Evolutionary conservation across 1,140 invertebrate genomes (phyloP).

Genomic region (Antheraea mylitta): DNA sequence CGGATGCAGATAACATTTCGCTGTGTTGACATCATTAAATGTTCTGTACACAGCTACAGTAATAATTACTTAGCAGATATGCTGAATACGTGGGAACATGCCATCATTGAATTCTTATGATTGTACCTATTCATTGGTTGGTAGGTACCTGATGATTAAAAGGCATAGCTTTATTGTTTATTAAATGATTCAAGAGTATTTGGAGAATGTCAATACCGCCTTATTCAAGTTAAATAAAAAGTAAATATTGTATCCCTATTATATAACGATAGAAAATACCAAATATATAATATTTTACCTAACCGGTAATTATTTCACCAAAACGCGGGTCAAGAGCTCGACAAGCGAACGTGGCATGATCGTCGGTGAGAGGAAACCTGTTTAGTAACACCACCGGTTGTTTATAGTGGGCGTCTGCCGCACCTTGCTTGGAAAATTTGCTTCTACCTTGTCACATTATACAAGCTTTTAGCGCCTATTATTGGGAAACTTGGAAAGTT

Average conservation of each 20-base stretch:
- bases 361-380: conserved; percentile 71
- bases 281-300: background rate
- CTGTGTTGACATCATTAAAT: conserved; percentile 55
- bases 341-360: conserved; percentile 31
- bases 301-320: background rate
- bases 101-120: no score
- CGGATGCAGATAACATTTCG: conserved; percentile 73
- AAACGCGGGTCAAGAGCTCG: background rate
- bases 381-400: conserved; percentile 45
- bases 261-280: background rate
- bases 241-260: background rate
- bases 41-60: conserved; percentile 10
- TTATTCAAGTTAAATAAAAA: background rate
- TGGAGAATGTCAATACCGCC: no score
- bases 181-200: no score
- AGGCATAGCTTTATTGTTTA: no score
- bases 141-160: no score
- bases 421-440: conserved; percentile 14
- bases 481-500: background rate
- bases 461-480: conserved; percentile 4
- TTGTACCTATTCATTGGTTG: no score
- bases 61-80: conserved; percentile 8
- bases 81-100: no score
- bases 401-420: conserved; percentile 54
- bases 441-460: conserved; percentile 6